Percentiles rank a stretch among this genome's conserved stretches.
phyloP scores from a whole-genome alignment of 2,113 vertebrate species.

The Struthio camelus region DNA sequence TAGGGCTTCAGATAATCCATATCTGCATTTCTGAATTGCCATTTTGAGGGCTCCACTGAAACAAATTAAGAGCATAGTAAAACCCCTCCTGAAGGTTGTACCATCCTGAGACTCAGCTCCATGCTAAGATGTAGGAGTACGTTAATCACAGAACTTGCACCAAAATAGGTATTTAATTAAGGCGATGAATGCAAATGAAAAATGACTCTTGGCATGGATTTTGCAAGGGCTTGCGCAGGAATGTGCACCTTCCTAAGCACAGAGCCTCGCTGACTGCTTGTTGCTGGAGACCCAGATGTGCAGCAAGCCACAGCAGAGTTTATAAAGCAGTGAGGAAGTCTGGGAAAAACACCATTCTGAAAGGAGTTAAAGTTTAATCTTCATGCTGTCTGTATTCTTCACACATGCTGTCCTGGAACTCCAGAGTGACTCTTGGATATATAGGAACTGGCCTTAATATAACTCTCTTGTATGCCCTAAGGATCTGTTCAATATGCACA shows the following conservation, averaged over 20 bases:
- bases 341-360: background rate
- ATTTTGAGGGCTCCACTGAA: background rate
- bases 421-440: background rate
- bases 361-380: background rate
- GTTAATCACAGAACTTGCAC: background rate
- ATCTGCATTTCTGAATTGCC: background rate
- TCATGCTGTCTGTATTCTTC: background rate
- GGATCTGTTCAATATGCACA: background rate
- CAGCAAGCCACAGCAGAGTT: background rate
- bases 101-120: background rate
- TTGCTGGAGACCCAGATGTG: background rate
- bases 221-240: conserved; percentile 6
- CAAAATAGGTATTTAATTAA: background rate
- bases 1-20: background rate
- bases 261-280: background rate
- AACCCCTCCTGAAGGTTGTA: background rate
- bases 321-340: background rate
- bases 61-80: background rate
- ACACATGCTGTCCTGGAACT: background rate
- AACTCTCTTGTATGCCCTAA: background rate
- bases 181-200: background rate
- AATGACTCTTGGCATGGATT: background rate
- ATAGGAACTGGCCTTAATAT: background rate
- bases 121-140: background rate
- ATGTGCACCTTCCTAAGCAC: background rate